Evolutionary conservation across 2,888 invertebrate species (phyloP).

Genomic region (Ganaspis brasiliensis): DNA sequence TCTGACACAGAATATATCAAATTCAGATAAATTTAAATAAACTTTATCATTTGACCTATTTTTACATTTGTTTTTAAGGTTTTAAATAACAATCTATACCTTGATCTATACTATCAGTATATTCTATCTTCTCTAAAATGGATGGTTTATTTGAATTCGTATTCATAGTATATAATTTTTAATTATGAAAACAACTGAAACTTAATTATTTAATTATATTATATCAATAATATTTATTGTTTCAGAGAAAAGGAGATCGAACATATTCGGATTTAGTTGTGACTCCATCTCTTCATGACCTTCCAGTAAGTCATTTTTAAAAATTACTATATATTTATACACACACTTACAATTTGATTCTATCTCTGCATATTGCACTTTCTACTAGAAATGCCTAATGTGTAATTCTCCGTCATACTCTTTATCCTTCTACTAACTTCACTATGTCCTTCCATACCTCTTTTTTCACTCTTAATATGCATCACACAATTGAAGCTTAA

Average conservation of each 20-base stretch:
- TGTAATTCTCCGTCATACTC: slow-evolving; percentile 45
- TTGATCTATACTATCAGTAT: too few relatives aligned
- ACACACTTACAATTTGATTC: slow-evolving; percentile 45
- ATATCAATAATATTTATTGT: too few relatives aligned
- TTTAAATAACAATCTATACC: too few relatives aligned
- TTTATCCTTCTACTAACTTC: slow-evolving; percentile 20
- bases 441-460: slow-evolving; percentile 36
- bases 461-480: slow-evolving; percentile 16
- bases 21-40: too few relatives aligned
- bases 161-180: too few relatives aligned
- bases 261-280: slow-evolving; percentile 77
- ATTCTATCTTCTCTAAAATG: too few relatives aligned
- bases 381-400: slow-evolving; percentile 32
- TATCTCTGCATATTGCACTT: slow-evolving; percentile 31
- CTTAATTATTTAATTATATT: too few relatives aligned
- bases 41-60: too few relatives aligned
- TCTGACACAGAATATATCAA: too few relatives aligned
- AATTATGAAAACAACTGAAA: too few relatives aligned
- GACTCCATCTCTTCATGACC: slow-evolving; percentile 77
- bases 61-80: too few relatives aligned
- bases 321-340: slow-evolving; percentile 36
- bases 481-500: neutral
- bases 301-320: slow-evolving; percentile 74
- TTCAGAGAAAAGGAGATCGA: slow-evolving; percentile 77
- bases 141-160: too few relatives aligned